Base-by-base conservation (phyloP, 37 sponge, comb jelly and placozoan species). In the Ephydatia muelleri region DNA sequence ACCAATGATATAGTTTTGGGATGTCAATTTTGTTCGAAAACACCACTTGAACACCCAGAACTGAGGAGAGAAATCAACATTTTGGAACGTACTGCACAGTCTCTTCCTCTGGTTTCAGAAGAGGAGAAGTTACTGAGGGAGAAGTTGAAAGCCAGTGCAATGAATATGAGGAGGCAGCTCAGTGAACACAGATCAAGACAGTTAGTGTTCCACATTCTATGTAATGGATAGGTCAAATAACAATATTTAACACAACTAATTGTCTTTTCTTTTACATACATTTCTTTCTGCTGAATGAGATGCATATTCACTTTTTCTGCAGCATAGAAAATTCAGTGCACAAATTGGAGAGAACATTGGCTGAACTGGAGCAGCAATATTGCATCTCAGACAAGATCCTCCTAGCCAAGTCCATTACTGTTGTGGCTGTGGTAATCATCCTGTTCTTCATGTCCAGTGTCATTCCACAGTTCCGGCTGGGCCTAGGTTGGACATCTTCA, bases 1-100 rank as follows among this genome's bases (percentile, higher is more conserved):
- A 43, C 6, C 3, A 9, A 43, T 9, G 43, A 43, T 43, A 43
- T 6, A 43, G 6, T 9, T 6, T 43, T 3, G 43, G 6, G 6
- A 43, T 9, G 6, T 43, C 3, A 43, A 43, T 9, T 6, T 9
- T 43, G 43, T 6, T 43, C 3, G 3, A 9, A 9, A 43, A 43
- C 43, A 6, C 6, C 43, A 43, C 6, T 43, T 6, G 3, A 9
- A 3, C 43, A 43, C 43, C 6, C 6, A 38, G 99, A 98, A 79
- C 79, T 98, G 85, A 92, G 92, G 82, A 85, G 96, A 76, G 99
- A 98, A 73, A 83, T 91, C 2, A 88, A 88, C 47, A 89, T 98
- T 38, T 98, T 96, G 96, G 88, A 91, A 78, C 79, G 95, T 38
- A 94, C 95, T 9, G 96, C 99, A 0, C 72, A 80, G 30, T 86